A percentile compares a stretch with the other conserved stretches of the same genome.
phyloP scores from a whole-genome alignment of 2,113 vertebrate genomes.

The Caranx melampygus region DNA sequence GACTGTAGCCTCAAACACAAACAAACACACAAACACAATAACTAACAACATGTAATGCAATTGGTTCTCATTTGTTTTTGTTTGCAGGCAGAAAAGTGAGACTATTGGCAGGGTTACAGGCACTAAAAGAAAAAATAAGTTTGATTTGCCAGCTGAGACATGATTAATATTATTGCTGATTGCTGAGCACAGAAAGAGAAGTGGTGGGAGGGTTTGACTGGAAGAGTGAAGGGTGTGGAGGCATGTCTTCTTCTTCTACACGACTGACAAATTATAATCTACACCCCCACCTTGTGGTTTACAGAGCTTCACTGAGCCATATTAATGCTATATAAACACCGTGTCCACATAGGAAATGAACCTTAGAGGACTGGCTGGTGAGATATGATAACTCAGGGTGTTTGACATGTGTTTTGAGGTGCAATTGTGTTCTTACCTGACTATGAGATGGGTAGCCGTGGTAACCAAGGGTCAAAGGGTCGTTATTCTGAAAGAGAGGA shows the following conservation, averaged over 20 bases:
- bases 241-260: constrained; percentile 62
- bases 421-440: constrained; percentile 77
- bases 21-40: constrained; percentile 20
- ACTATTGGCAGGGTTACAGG: constrained; percentile 23
- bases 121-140: constrained; percentile 15
- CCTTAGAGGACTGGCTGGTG: background rate
- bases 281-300: constrained; percentile 75
- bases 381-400: constrained; percentile 8
- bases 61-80: background rate
- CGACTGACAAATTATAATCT: constrained; percentile 66
- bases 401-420: constrained; percentile 9
- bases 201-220: constrained; percentile 41
- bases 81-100: constrained; percentile 27
- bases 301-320: constrained; percentile 45
- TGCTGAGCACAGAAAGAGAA: constrained; percentile 27
- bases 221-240: constrained; percentile 47
- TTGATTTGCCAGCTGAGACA: constrained; percentile 26
- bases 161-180: constrained; percentile 25
- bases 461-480: constrained; percentile 82
- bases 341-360: constrained; percentile 12
- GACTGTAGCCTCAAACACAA: constrained; percentile 34
- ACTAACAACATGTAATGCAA: background rate
- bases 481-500: constrained; percentile 82
- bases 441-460: constrained; percentile 82
- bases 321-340: constrained; percentile 29